Evolutionary conservation across 2,797 vertebrate species (phyloP).

Genomic region (Tamandua tetradactyla): DNA sequence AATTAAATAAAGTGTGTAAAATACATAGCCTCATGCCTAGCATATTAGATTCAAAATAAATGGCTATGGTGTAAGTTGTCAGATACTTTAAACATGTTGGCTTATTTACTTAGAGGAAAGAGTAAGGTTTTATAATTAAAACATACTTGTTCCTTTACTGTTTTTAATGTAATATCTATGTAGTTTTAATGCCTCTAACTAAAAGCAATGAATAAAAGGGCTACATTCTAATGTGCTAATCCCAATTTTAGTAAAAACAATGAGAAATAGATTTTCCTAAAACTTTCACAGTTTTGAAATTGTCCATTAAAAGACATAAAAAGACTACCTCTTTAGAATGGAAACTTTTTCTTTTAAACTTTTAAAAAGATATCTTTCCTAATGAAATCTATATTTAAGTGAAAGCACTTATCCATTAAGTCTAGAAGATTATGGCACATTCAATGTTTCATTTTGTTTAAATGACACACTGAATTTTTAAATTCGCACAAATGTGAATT

Average conservation of each 20-base stretch:
- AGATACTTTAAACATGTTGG: neutral
- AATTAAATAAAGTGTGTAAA: neutral
- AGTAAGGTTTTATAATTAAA: slow-evolving; percentile 7
- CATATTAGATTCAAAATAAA: neutral
- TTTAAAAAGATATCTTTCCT: neutral
- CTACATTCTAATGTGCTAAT: neutral
- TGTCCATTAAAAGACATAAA: slow-evolving; percentile 8
- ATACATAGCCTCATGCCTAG: neutral
- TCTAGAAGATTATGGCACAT: neutral
- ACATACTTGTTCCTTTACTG: neutral
- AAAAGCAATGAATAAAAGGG: slow-evolving; percentile 33
- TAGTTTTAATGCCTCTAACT: slow-evolving; percentile 12
- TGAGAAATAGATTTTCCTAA: slow-evolving; percentile 54
- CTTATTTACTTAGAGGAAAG: slow-evolving; percentile 10
- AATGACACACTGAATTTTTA: neutral
- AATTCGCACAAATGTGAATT: neutral
- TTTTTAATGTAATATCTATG: neutral
- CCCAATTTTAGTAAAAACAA: slow-evolving; percentile 35
- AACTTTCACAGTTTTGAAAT: slow-evolving; percentile 37
- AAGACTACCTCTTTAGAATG: neutral
- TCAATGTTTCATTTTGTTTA: neutral
- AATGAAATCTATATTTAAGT: neutral
- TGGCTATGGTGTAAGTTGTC: neutral
- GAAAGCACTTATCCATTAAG: neutral
- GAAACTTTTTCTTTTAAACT: neutral